Conservation (phyloP, 2,113 vertebrate genomes). For the Orthonyx spaldingii region DNA sequence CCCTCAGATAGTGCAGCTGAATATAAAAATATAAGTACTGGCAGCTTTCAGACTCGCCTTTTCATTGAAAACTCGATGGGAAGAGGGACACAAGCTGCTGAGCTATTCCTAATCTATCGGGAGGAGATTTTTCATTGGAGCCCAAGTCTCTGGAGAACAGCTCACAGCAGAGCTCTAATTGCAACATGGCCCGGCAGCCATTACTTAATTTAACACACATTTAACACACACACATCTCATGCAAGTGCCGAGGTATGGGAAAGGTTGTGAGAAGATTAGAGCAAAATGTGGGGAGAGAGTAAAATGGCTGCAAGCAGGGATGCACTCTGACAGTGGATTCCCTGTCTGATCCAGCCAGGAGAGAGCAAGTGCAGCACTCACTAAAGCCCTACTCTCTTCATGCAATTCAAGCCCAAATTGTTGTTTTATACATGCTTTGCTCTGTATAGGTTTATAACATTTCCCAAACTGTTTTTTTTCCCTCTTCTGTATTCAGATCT, state of each 20-base stretch:
- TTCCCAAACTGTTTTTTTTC: background rate
- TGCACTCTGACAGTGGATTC: fast-evolving
- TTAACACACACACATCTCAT: slow-evolving; percentile 34
- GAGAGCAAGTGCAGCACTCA: background rate
- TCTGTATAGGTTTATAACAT: background rate
- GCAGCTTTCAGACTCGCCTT: background rate
- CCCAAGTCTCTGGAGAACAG: background rate
- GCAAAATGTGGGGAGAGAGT: background rate
- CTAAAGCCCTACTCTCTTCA: fast-evolving
- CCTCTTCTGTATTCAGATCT: background rate
- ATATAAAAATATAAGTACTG: background rate
- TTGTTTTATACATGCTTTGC: background rate
- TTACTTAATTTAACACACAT: slow-evolving; percentile 33
- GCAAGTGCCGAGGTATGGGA: background rate
- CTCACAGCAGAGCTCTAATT: background rate
- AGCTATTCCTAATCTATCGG: background rate
- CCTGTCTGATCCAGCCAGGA: background rate
- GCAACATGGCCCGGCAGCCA: slow-evolving; percentile 13
- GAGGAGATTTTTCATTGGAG: background rate
- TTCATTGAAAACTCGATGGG: background rate
- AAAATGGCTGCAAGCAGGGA: background rate
- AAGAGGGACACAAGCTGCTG: background rate
- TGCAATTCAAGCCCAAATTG: background rate
- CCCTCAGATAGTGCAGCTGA: background rate
- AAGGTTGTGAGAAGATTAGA: background rate